These are phyloP conservation scores for Carassius auratus DNA, from an alignment of 2,113 vertebrate genomes.

Conservation along the genomic window DNA sequence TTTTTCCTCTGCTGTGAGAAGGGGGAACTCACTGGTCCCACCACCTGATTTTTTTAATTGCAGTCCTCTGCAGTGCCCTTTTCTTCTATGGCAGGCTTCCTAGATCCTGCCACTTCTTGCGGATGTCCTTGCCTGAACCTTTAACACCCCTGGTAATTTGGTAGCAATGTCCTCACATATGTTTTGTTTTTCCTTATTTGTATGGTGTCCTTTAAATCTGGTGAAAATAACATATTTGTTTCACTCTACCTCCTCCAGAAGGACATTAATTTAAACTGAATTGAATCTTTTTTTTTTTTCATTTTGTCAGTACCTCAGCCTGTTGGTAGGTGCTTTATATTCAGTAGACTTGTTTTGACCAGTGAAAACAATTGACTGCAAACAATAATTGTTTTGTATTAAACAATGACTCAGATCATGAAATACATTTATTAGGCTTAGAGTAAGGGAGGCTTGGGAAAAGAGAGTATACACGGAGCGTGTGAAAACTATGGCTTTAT, in stretches of 20 bases:
- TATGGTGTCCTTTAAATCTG: constrained; percentile 18
- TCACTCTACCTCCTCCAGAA: neutral
- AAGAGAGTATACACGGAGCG: too few relatives aligned
- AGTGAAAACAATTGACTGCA: too few relatives aligned
- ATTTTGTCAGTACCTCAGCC: neutral
- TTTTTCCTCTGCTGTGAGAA: neutral
- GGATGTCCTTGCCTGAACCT: neutral
- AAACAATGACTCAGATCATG: too few relatives aligned
- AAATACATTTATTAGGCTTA: too few relatives aligned
- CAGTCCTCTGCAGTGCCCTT: neutral
- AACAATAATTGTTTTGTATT: too few relatives aligned
- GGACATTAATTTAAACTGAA: neutral
- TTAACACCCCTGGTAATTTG: neutral
- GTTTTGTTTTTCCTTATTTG: neutral
- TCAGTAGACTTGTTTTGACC: neutral
- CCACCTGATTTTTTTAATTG: neutral
- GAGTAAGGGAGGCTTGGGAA: too few relatives aligned
- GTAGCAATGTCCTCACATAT: neutral
- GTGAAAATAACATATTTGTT: neutral
- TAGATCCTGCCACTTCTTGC: constrained; percentile 1
- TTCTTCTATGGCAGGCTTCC: neutral
- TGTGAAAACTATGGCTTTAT: too few relatives aligned
- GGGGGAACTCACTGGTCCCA: neutral
- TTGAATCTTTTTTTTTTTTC: neutral
- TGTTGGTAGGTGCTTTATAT: neutral